These are phyloP conservation scores for Eremophila alpestris DNA, from an alignment of 2,797 vertebrate genomes.

Conservation along the genomic window DNA sequence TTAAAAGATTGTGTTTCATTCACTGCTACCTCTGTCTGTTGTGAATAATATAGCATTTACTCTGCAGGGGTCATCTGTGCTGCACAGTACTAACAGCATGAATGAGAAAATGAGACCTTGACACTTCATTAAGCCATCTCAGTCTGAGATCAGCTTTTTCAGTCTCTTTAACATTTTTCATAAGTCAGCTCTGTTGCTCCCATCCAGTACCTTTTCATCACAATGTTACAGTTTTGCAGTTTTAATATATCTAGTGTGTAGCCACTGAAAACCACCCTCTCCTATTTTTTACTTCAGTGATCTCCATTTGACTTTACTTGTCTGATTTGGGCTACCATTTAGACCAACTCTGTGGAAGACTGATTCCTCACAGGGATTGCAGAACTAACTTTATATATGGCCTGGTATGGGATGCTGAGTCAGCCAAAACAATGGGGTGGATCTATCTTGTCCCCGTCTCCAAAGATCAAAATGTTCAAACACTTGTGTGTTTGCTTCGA, in stretches of 20 bases:
- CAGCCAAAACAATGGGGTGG: not conserved
- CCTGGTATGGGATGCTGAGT: not conserved
- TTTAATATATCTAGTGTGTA: not conserved
- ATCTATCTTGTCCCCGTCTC: not conserved
- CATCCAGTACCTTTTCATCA: not conserved
- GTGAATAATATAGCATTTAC: not conserved
- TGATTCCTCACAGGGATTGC: not conserved
- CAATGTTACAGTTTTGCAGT: not conserved
- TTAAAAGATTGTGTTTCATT: not conserved
- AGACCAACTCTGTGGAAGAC: not conserved
- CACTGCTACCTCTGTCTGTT: not conserved
- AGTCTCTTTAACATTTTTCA: not conserved
- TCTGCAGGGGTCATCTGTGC: not conserved
- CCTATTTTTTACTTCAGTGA: not conserved
- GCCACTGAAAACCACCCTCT: fast-evolving
- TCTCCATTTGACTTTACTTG: not conserved
- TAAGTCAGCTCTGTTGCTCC: not conserved
- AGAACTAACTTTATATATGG: not conserved
- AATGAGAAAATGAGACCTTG: not conserved
- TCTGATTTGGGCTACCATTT: not conserved
- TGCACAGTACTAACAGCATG: not conserved
- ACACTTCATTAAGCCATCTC: not conserved
- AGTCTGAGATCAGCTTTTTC: not conserved
- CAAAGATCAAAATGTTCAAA: not conserved
- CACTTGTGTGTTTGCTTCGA: not conserved